Percentiles rank a stretch among this genome's conserved stretches.
Evolutionary conservation across 2,113 vertebrate species (phyloP).

Genomic region (Oncorhynchus clarkii): DNA sequence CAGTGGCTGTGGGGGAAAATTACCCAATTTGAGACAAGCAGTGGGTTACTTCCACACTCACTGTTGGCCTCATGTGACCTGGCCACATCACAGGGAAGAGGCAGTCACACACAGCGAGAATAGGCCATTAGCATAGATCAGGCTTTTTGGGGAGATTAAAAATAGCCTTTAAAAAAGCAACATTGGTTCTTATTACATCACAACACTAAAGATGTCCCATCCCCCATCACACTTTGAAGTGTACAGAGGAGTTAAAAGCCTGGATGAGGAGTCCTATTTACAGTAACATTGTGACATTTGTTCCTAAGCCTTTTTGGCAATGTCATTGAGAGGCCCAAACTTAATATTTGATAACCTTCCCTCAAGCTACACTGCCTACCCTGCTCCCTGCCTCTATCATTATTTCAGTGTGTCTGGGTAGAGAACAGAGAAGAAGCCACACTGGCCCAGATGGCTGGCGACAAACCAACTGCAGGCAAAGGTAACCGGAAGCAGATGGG

Average conservation of each 20-base stretch:
- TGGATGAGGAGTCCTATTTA: too few species aligned
- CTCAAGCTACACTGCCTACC: conserved; percentile 24
- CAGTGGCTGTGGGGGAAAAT: conserved; percentile 62
- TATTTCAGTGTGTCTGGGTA: conserved; percentile 58
- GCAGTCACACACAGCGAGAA: not conserved
- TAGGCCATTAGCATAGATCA: not conserved
- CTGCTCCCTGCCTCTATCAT: conserved; percentile 28
- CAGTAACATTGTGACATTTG: too few species aligned
- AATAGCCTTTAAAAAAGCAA: not conserved
- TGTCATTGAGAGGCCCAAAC: not conserved
- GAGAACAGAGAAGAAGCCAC: conserved; percentile 58
- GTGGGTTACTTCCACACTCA: conserved; percentile 59
- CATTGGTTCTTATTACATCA: not conserved
- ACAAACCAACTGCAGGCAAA: conserved; percentile 76
- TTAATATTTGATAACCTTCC: conserved; percentile 30
- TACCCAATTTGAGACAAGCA: conserved; percentile 66
- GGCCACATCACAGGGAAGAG: not conserved
- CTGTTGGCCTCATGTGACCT: not conserved
- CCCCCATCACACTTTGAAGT: not conserved
- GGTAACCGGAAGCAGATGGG: conserved; percentile 80
- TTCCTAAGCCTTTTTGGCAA: not conserved
- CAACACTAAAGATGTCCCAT: not conserved
- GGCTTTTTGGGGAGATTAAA: not conserved
- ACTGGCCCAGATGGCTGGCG: conserved; percentile 73
- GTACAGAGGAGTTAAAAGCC: too few species aligned